Evolutionary conservation across 23 tunicate genomes (phyloP), one percentile per base, ranked within the genome.

Genomic region (Styela clava): DNA sequence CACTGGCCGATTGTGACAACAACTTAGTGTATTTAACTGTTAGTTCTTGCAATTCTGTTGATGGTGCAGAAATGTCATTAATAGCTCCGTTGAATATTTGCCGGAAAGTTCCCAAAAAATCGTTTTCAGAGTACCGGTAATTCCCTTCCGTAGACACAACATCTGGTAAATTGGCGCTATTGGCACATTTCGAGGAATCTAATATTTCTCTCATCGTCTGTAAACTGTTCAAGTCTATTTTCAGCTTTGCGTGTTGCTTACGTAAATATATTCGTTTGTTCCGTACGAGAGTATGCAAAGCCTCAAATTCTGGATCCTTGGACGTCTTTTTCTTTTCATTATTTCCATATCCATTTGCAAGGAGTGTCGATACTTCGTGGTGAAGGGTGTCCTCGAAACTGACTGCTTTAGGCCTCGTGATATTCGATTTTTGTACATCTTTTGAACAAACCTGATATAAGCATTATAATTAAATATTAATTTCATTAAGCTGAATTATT

Each of bases 151-250:
- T 64, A 3, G 35, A 28, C 0, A 76, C 65, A 9, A 44, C 81
- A 22, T 76, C 62, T 2, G 81, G 81, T 44, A 76, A 26, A 76
- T 76, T 76, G 16, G 81, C 65, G 81, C 81, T 76, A 9, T 23
- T 16, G 0, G 81, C 81, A 27, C 30, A 29, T 1, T 52, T 44
- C 16, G 27, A 21, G 0, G 65, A 36, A 23, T 76, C 65, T 16
- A 76, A 29, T 5, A 52, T 44, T 16, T 76, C 81, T 52, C 52
- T 52, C 81, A 76, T 76, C 31, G 37, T 76, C 7, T 44, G 33
- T 20, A 76, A 5, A 29, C 64, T 24, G 29, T 76, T 76, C 29
- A 76, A 29, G 12, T 76, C 81, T 12, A 52, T 44, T 30, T 76
- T 76, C 31, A 76, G 21, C n/a, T 76, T 76, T 21, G 65, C 81